Base-by-base conservation (phyloP, 2,113 vertebrate genomes). In the Forbesichthys papilliferus region DNA sequence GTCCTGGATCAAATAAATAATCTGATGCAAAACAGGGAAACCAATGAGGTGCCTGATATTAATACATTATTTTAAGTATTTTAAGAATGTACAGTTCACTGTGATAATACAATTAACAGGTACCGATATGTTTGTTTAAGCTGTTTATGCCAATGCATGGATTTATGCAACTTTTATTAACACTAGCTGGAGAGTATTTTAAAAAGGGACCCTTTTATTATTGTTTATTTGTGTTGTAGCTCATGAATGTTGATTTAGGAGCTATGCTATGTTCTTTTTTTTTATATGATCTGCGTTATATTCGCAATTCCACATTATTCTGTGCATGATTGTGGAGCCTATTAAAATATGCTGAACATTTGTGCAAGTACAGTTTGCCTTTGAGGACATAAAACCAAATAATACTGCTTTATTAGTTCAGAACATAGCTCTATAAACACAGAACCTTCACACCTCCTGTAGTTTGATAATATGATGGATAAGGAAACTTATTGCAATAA, bases 1-100 rank as follows among this genome's bases (percentile, higher is more conserved):
- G 68, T n/a, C 65, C 51, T 66, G 60, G 46, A 62, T 77, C 82
- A 53, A 77, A 82, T 88, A 83, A 78, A 85, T 88, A 80, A 82
- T 42, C 52, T 69, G 46, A 1, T 12, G 36, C 4, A 8, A 48
- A 63, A 46, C 34, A 9, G 60, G 16, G 14, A 56, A 77, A 77
- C 59, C 12, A 75, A 84, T 78, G 70, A 80, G 55, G 82, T 55
- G 62, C 0, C 36, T 6, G 36, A 42, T 42, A 81, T 79, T 62
- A 49, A 77, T 88, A 77, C 76, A 42, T 73, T 61, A 78, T 66
- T 78, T 81, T 63, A 77, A 61, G 52, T 79, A 59, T 66, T 3
- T 73, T 73, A 70, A 75, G 53, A 49, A 53, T 59, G 11, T 4
- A 79, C 64, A 73, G 69, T 81, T 83, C 55, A 18, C 61, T 64